Base-by-base conservation (phyloP, 2,888 invertebrate species). In the Erannis defoliaria region DNA sequence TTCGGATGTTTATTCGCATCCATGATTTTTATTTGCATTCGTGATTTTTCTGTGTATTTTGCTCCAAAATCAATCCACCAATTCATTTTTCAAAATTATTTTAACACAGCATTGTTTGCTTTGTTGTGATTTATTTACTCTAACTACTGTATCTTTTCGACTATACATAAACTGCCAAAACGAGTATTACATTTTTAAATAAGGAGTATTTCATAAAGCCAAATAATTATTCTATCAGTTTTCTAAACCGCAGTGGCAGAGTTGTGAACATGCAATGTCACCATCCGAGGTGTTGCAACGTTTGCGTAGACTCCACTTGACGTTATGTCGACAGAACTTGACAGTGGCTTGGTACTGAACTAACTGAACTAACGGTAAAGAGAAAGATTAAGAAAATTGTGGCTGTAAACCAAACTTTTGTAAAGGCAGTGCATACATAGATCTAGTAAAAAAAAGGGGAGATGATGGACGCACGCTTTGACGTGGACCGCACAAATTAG, bases 351-450 rank as follows among this genome's bases (percentile, higher is more conserved):
- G 38, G 8, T 33, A 31, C 14, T 8, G n/a, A n/a, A 16, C 18
- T 40, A 42, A n/a, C 42, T 43, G n/a, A 31, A n/a, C 43, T 53
- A 42, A 42, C 53, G 31, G 46, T 53, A 53, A 40, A 38, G 26
- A 46, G 46, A 45, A 18, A 45, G 29, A 29, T 18, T 45, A 29
- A 8, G 42, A 42, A 23, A 5, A 14, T 26, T 43, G 23, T 23
- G 45, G 29, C 1, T 5, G 3, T 12, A 45, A 31, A 29, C 18
- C 5, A 10, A 18, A 12, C 19, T 19, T 46, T 46, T 29, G 6
- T 5, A 26, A 14, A 43, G 21, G 26, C 29, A 29, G 12, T 29
- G 31, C n/a, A n/a, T n/a, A n/a, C n/a, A n/a, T n/a, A n/a, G n/a
- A n/a, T n/a, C n/a, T n/a, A n/a, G n/a, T n/a, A n/a, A n/a, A n/a